phyloP scores from a whole-genome alignment of 2,888 invertebrate genomes.

The Cataglyphis rosenhaueri region DNA sequence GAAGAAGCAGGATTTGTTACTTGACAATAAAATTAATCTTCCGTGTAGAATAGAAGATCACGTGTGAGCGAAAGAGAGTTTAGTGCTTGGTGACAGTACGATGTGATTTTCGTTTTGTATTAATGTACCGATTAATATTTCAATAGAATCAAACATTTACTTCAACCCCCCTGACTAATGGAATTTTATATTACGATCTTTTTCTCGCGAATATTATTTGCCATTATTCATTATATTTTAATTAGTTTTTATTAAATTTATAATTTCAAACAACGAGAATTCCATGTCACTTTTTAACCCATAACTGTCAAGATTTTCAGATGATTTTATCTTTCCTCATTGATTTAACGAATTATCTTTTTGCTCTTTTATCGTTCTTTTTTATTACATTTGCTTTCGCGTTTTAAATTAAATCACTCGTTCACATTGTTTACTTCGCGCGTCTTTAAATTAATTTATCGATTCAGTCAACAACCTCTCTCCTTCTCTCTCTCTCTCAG shows the following conservation, averaged over 20 bases:
- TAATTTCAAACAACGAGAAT: background rate
- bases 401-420: conserved; percentile 16
- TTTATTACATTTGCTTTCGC: background rate
- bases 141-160: background rate
- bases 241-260: background rate
- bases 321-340: background rate
- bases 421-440: conserved; percentile 29
- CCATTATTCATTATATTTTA: background rate
- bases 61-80: background rate
- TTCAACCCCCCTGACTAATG: background rate
- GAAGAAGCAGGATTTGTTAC: background rate
- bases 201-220: background rate
- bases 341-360: conserved; percentile 7
- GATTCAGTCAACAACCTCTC: conserved; percentile 38
- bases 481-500: conserved; percentile 14
- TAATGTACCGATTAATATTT: conserved; percentile 8
- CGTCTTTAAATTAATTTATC: conserved; percentile 45
- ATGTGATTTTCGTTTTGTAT: background rate
- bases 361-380: background rate
- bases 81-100: background rate
- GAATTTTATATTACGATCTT: conserved; percentile 21
- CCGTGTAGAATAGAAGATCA: conserved; percentile 9
- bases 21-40: conserved; percentile 24
- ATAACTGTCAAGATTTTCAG: background rate
- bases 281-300: background rate